Evolutionary conservation across 2,888 invertebrate species (phyloP).

Genomic region (Philereme vetulata): DNA sequence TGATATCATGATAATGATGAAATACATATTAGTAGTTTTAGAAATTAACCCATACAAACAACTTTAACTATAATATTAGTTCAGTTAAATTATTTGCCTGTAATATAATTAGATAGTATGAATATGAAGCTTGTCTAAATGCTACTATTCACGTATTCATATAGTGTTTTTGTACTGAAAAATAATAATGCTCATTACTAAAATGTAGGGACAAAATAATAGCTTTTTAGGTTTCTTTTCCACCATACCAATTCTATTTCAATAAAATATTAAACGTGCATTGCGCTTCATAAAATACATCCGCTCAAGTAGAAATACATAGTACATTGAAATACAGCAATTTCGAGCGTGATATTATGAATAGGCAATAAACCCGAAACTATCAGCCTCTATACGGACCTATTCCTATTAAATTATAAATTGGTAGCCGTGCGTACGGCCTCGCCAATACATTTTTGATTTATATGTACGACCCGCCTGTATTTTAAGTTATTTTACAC

Average conservation of each 20-base stretch:
- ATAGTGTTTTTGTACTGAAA: too few relatives aligned
- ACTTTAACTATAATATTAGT: too few relatives aligned
- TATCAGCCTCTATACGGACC: constrained; percentile 35
- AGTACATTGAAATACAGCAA: constrained; percentile 20
- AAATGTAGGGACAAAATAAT: too few relatives aligned
- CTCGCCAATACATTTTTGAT: constrained; percentile 41
- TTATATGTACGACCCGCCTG: constrained; percentile 37
- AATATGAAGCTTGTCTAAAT: too few relatives aligned
- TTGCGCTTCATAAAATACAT: constrained; percentile 22
- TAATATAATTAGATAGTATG: too few relatives aligned
- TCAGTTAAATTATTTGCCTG: too few relatives aligned
- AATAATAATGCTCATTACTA: too few relatives aligned
- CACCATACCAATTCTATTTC: not conserved
- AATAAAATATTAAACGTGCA: constrained; percentile 7
- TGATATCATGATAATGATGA: too few relatives aligned
- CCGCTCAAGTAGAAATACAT: constrained; percentile 5
- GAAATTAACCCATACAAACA: too few relatives aligned
- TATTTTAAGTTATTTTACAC: constrained; percentile 40
- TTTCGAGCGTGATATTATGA: constrained; percentile 28
- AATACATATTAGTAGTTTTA: too few relatives aligned
- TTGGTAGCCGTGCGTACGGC: constrained; percentile 38
- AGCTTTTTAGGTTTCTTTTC: too few relatives aligned
- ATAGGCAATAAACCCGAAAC: constrained; percentile 41
- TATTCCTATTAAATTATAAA: constrained; percentile 44
- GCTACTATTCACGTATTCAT: too few relatives aligned